Conservation (phyloP, 2,113 vertebrate species). For the Erpornis zantholeuca region DNA sequence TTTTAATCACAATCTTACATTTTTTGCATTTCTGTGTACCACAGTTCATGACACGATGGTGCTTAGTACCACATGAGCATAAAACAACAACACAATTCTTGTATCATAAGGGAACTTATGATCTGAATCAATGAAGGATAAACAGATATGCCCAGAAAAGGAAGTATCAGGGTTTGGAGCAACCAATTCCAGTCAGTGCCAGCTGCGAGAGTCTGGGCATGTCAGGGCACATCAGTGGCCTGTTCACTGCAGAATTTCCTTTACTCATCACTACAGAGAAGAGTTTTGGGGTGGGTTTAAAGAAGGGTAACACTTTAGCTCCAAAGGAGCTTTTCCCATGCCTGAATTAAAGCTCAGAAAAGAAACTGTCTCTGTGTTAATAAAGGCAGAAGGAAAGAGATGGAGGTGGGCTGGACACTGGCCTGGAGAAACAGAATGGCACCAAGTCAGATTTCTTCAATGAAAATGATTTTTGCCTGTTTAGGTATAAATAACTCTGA, state of each 20-base stretch:
- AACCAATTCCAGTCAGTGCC: neutral
- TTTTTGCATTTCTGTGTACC: neutral
- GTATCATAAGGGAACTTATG: neutral
- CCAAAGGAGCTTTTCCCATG: neutral
- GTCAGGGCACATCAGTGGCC: neutral
- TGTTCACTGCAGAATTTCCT: neutral
- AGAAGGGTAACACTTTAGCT: neutral
- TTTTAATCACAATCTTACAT: neutral
- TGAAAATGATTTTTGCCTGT: neutral
- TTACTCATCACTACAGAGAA: neutral
- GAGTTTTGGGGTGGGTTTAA: neutral
- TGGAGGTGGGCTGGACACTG: neutral
- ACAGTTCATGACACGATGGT: rapidly evolving
- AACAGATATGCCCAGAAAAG: neutral
- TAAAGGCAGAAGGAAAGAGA: neutral
- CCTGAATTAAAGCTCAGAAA: neutral
- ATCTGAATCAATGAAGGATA: neutral
- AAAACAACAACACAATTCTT: neutral
- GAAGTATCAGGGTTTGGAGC: neutral
- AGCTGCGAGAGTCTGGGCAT: rapidly evolving
- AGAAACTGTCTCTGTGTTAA: neutral
- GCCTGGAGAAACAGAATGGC: neutral
- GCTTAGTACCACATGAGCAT: neutral
- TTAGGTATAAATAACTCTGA: neutral
- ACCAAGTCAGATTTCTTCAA: neutral